Base-by-base conservation (phyloP, 2,888 invertebrate species). In the Carpatolechia fugitivella region DNA sequence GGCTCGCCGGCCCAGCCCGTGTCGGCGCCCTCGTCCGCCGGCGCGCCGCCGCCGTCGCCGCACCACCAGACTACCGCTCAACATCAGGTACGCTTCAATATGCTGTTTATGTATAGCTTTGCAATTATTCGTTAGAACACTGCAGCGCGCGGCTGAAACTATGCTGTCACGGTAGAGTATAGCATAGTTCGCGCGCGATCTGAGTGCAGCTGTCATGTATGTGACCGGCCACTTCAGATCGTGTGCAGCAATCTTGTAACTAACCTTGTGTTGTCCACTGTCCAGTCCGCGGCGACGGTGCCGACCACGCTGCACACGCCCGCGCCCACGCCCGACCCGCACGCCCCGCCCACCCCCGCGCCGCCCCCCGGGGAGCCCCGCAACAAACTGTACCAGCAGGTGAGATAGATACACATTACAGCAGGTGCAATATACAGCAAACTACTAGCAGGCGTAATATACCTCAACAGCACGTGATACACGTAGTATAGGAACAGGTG, bases 291-390 rank as follows among this genome's bases (percentile, higher is more conserved):
- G 61, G 65, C 68, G 61, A 64, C 64, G 56, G 79, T 82, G 62
- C 78, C 86, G 38, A 78, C 85, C 62, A 81, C 90, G 74, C 82
- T 91, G 69, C 90, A 90, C 76, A 91, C 90, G 74, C 90, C 91
- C 69, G 82, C 91, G 76, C 85, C 91, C 35, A 89, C 91, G 69
- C 87, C 90, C 66, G 83, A 87, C 78, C 84, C 91, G 66, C 84
- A 64, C 61, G 84, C 85, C 62, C 85, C 90, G 60, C 85, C 86
- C 64, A 88, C 90, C 52, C 90, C 90, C 59, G 87, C 85, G 55
- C 85, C 88, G 55, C 84, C 86, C 57, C 80, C 83, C 59, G 73
- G 78, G 64, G 81, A 84, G 56, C 78, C 82, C 46, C 76, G 79
- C 71, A 84, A 85, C 68, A 35, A 35, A 20, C 49, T 35, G n/a